A percentile compares a stretch with the other conserved stretches of the same genome.
Evolutionary conservation across 2,888 invertebrate genomes (phyloP).

Genomic region (Apotomis capreana): DNA sequence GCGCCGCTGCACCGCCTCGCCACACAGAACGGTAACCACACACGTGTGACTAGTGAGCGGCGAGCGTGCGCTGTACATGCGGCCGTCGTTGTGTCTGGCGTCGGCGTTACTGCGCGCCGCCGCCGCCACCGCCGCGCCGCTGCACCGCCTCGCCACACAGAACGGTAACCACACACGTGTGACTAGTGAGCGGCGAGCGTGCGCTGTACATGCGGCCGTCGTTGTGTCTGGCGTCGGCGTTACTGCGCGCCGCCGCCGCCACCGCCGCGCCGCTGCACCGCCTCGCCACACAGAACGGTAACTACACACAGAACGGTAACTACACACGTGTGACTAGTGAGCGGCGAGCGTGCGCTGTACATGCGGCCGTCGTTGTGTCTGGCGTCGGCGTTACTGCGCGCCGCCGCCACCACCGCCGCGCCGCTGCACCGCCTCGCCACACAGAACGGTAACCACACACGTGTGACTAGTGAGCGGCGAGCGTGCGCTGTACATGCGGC

Average conservation of each 20-base stretch:
- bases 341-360: no score
- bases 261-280: slow-evolving; percentile 86
- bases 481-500: no score
- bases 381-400: no score
- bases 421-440: no score
- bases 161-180: background rate
- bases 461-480: no score
- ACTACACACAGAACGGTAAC: slow-evolving; percentile 49
- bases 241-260: slow-evolving; percentile 77
- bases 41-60: background rate
- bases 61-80: slow-evolving; percentile 62
- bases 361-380: no score
- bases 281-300: slow-evolving; percentile 51
- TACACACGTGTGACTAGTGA: no score
- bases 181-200: slow-evolving; percentile 53
- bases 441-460: no score
- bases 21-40: slow-evolving; percentile 50
- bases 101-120: slow-evolving; percentile 80
- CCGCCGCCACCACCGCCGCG: no score
- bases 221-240: slow-evolving; percentile 84
- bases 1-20: slow-evolving; percentile 77
- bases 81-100: slow-evolving; percentile 86
- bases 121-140: slow-evolving; percentile 88
- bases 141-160: slow-evolving; percentile 58
- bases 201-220: slow-evolving; percentile 84